Evolutionary conservation across 1,140 invertebrate species (phyloP), one percentile per base, ranked within the genome.

Genomic region (Sitobion miscanthi): DNA sequence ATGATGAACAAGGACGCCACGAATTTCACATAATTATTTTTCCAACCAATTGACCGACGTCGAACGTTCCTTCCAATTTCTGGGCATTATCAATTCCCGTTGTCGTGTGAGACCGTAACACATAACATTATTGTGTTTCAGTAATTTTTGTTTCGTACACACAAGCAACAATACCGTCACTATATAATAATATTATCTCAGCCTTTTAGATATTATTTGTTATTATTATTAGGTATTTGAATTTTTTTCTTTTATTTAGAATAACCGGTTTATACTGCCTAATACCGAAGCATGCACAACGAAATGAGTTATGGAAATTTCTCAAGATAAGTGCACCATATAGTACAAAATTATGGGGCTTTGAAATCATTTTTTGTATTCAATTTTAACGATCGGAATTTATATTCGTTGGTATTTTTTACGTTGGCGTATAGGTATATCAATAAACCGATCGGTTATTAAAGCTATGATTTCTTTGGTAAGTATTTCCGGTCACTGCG

Each of bases 321-420:
- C 62, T 69, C 62, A 69, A 69, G 30, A 69, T 69, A 69, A 69
- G 25, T 69, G 30, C 5, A 69, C 30, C 62, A 69, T 62, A 23
- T 6, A 62, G 30, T n/a, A 69, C 62, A 69, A 69, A 69, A 69
- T 69, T 30, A 69, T n/a, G 30, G 62, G 30, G 30, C 30, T 69
- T n/a, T n/a, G 9, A 86, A 86, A 86, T 25, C 23, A 86, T 86
- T 86, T 86, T 86, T 86, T 45, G 83, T 86, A 8, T 86, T 86
- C 83, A 86, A 86, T 86, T 86, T 86, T 45, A 86, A 86, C 9
- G 42, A 86, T 42, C 20, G 83, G 47, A 25, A 86, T 47, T 42
- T 86, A 86, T 86, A 52, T 52, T 17, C 14, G 17, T 52, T 52
- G 49, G 49, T 52, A 52, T 52, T 17, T 52, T 52, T 52, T 45